phyloP scores from a whole-genome alignment of 2,888 invertebrate species.

The Choristoneura rosaceana region DNA sequence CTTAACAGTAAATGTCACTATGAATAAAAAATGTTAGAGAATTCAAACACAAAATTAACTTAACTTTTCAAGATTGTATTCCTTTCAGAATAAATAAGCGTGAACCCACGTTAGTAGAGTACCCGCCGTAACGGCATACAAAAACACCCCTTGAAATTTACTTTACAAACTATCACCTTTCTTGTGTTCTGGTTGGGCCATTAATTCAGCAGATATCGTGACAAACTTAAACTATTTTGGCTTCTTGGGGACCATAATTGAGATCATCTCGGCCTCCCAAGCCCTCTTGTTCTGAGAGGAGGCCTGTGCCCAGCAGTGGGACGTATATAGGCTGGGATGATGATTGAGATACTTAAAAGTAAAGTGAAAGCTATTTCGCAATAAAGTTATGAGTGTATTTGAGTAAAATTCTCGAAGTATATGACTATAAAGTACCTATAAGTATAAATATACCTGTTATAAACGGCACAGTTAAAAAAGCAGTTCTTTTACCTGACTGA shows the following conservation, averaged over 20 bases:
- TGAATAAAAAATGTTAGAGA: background rate
- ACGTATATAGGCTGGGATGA: too few relatives aligned
- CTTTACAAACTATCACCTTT: slow-evolving; percentile 57
- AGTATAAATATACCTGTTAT: too few relatives aligned
- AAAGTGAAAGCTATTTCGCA: too few relatives aligned
- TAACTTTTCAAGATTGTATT: slow-evolving; percentile 22
- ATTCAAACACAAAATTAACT: slow-evolving; percentile 7
- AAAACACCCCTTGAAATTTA: slow-evolving; percentile 51
- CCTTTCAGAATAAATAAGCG: slow-evolving; percentile 6
- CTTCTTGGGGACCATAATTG: background rate
- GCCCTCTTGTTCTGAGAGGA: too few relatives aligned
- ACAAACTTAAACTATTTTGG: background rate
- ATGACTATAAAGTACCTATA: too few relatives aligned
- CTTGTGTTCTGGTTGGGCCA: slow-evolving; percentile 42
- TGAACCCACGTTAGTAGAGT: slow-evolving; percentile 28
- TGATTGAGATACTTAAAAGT: too few relatives aligned
- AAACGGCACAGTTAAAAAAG: too few relatives aligned
- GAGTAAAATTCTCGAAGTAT: too few relatives aligned
- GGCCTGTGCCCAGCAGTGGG: too few relatives aligned
- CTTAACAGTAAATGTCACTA: background rate
- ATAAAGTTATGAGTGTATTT: too few relatives aligned
- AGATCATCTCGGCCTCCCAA: too few relatives aligned
- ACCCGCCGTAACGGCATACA: slow-evolving; percentile 43
- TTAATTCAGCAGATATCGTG: slow-evolving; percentile 3
- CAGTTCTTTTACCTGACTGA: too few relatives aligned